These are phyloP conservation scores for Lutra lutra DNA, from an alignment of 2,797 vertebrate genomes.

Conservation along the genomic window DNA sequence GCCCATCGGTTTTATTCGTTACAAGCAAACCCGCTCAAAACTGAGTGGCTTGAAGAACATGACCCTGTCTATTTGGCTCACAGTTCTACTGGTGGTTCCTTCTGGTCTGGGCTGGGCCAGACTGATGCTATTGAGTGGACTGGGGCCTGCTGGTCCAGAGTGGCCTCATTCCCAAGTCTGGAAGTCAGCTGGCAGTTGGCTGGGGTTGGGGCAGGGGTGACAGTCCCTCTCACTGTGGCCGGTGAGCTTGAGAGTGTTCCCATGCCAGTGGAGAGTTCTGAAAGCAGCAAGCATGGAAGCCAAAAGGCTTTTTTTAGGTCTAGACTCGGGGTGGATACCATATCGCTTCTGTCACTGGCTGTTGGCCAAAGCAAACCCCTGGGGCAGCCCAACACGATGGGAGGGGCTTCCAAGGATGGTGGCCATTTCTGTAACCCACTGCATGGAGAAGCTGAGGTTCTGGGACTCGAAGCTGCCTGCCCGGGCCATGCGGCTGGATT, in stretches of 20 bases:
- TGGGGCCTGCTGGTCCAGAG: not conserved
- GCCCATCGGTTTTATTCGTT: not conserved
- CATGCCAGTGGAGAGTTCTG: not conserved
- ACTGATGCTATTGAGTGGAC: not conserved
- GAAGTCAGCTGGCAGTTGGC: not conserved
- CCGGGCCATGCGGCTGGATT: rapidly evolving
- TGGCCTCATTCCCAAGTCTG: not conserved
- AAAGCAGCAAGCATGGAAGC: not conserved
- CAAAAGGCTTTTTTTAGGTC: not conserved
- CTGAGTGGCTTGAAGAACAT: not conserved
- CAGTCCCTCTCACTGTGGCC: not conserved
- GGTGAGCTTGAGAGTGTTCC: rapidly evolving
- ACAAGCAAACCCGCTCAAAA: not conserved
- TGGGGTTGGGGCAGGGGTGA: not conserved
- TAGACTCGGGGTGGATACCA: not conserved
- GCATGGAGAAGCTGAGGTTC: not conserved
- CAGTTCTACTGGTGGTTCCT: not conserved
- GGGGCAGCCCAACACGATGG: not conserved
- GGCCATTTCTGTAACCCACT: not conserved
- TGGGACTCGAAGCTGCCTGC: not conserved
- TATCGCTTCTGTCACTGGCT: not conserved
- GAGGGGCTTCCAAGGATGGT: not conserved
- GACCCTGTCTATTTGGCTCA: not conserved
- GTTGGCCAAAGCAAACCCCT: not conserved
- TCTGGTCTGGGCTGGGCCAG: not conserved